Conservation (phyloP, 2,113 vertebrate species). For the Oreochromis niloticus region DNA sequence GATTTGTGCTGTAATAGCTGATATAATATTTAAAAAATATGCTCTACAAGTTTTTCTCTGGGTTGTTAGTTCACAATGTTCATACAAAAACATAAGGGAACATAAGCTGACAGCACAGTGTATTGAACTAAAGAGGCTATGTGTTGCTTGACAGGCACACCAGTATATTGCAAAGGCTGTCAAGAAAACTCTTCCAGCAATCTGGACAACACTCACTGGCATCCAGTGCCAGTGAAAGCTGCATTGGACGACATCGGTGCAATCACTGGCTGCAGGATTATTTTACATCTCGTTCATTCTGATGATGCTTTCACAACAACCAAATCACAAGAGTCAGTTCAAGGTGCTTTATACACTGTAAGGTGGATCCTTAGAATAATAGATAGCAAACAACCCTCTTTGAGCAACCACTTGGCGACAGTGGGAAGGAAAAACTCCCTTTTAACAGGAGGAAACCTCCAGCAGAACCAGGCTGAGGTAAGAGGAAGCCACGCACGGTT, state of each 20-base stretch:
- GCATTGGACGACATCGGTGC: not conserved
- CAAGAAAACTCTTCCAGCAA: not conserved
- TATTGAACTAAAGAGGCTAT: not conserved
- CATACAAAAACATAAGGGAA: not conserved
- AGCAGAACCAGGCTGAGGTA: not conserved
- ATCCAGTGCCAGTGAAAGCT: not conserved
- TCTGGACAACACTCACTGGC: not conserved
- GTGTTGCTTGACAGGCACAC: not conserved
- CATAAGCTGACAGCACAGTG: not conserved
- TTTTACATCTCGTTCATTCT: not conserved
- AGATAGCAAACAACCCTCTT: not conserved
- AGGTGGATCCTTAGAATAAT: not conserved
- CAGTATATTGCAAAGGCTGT: not conserved
- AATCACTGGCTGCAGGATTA: not conserved
- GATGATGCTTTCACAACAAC: not conserved
- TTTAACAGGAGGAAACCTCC: not conserved
- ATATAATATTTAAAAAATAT: not conserved
- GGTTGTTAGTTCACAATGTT: not conserved
- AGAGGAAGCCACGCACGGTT: not conserved
- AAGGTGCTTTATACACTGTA: not conserved
- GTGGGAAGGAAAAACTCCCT: not conserved
- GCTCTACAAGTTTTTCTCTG: not conserved
- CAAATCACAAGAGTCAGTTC: not conserved
- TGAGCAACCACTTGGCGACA: not conserved
- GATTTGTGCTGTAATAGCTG: not conserved